Conservation (phyloP, 1,140 invertebrate species). For the Rhagoletis zephyria region DNA sequence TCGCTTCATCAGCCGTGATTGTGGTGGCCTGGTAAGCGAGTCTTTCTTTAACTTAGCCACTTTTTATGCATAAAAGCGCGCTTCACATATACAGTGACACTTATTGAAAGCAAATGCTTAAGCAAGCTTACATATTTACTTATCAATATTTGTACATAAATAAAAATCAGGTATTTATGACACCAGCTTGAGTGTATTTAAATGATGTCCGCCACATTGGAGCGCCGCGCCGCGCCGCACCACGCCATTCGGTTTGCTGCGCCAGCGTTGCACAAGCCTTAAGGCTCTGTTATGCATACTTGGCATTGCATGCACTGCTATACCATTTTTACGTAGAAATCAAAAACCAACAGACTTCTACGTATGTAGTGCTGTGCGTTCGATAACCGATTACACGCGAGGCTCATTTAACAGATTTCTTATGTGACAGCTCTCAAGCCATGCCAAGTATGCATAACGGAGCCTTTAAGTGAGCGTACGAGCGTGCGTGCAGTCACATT, state of each 20-base stretch:
- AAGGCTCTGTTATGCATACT: no score
- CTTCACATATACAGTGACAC: background rate
- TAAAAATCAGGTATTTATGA: constrained; percentile 50
- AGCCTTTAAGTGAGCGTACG: no score
- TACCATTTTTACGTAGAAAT: no score
- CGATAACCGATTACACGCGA: no score
- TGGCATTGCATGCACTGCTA: no score
- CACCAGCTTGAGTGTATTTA: constrained; percentile 40
- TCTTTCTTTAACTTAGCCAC: constrained; percentile 34
- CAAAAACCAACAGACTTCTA: no score
- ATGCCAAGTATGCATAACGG: no score
- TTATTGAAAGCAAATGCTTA: background rate
- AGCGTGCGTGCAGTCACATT: no score
- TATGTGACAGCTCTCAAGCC: no score
- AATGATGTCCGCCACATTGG: constrained; percentile 33
- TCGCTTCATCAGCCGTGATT: background rate
- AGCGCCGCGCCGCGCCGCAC: background rate
- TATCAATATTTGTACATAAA: background rate
- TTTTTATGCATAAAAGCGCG: constrained; percentile 3
- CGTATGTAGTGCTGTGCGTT: no score
- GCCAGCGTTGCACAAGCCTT: background rate
- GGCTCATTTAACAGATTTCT: no score
- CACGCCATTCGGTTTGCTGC: background rate
- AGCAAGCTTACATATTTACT: background rate
- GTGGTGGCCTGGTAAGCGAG: background rate